Base-by-base conservation (phyloP, 2,113 vertebrate genomes). In the Brachyhypopomus gauderio region DNA sequence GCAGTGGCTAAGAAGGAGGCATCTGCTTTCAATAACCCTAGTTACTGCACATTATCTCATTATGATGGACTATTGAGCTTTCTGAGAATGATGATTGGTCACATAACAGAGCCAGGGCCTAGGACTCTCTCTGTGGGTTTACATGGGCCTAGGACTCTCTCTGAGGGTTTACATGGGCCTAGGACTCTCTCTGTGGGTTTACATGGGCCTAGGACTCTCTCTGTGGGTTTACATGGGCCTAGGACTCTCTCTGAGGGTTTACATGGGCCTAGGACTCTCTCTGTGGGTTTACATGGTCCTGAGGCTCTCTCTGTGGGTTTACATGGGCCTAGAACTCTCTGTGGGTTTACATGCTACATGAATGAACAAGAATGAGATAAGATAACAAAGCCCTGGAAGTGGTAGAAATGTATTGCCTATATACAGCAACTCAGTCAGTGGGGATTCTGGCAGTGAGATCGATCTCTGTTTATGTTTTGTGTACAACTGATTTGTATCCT, bases 41-140 rank as follows among this genome's bases (percentile, higher is more conserved):
- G 73, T 82, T 82, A 82, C 60, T 76, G 75, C 80, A 70, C 60
- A 55, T 82, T 75, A 71, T 82, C 80, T 82, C n/a, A 36, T 22
- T 55, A 63, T 77, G 60, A 58, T 67, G 72, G 72, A 58, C 72
- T 60, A 75, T 41, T 3, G 66, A 71, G 74, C 34, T 52, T 82
- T 82, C 80, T 48, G 66, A 77, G 80, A 82, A 82, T 52, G 34
- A 55, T 25, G 52, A n/a, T 70, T 64, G 56, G 52, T 38, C 66
- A 45, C 38, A 27, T 17, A 79, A 34, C 38, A 36, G 22, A 59
- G 48, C 22, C 9, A 36, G n/a, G 63, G 2, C 71, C 70, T 25
- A 27, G 56, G 71, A 27, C 27, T 70, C 63, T 23, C 30, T 48
- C 34, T 55, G 20, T 20, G 36, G 66, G 34, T 30, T 30, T 30